Conservation (phyloP, 2,113 vertebrate genomes). For the Pica pica region DNA sequence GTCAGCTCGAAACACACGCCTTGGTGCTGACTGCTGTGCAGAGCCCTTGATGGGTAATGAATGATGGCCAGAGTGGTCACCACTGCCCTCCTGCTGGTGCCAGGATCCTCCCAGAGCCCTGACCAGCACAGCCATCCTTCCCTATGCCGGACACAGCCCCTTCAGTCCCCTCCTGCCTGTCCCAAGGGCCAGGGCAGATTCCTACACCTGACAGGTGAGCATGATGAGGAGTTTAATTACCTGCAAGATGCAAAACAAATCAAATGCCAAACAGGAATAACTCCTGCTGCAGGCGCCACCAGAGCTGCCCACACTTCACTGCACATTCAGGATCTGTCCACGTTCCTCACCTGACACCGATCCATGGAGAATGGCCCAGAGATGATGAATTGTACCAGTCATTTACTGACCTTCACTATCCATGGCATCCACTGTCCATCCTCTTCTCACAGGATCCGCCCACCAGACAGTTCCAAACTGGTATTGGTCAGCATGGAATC, state of each 20-base stretch:
- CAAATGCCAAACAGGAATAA: neutral
- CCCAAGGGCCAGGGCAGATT: neutral
- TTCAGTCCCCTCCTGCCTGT: neutral
- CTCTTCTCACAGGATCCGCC: neutral
- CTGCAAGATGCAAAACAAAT: neutral
- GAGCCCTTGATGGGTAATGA: neutral
- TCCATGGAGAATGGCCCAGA: accelerated
- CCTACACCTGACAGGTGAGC: accelerated
- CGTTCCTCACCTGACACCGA: neutral
- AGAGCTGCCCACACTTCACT: neutral
- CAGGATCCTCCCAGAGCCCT: neutral
- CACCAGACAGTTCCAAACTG: neutral
- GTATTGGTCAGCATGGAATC: neutral
- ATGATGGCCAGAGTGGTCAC: neutral
- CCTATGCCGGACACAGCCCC: accelerated
- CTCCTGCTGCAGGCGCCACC: neutral
- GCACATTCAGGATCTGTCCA: accelerated
- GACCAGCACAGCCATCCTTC: accelerated
- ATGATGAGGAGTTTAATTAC: neutral
- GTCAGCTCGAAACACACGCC: conserved; percentile 29
- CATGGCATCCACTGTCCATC: neutral
- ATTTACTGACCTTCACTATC: neutral
- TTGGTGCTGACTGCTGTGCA: conserved; percentile 30
- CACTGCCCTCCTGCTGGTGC: neutral
- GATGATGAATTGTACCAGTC: too few species aligned